Base-by-base conservation (phyloP, 2,888 invertebrate genomes). In the Dromius quadrimaculatus region DNA sequence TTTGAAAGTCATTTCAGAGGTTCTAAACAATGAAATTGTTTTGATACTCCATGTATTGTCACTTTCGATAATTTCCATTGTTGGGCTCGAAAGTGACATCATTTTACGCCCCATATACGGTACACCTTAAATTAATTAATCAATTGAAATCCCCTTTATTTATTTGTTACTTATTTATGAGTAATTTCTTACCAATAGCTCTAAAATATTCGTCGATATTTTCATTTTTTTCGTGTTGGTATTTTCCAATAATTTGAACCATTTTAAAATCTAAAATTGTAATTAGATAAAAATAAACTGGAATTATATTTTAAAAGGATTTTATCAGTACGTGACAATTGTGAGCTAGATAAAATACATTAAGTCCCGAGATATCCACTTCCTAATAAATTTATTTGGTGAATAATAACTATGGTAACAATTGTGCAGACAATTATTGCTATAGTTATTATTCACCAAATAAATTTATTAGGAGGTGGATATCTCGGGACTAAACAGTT, bases 101-200 rank as follows among this genome's bases (percentile, higher is more conserved):
- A 90, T 87, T 83, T 88, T 89, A 72, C 90, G 83, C 0, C 87
- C 86, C 77, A 90, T 82, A 74, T 84, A 90, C 38, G 89, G 89
- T 0, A 90, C 88, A 74, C 89, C 90, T 89, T 72, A 75, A 79
- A 69, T 61, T 54, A 38, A 41, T 41, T 20, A 32, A 43, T 20
- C n/a, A 65, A 66, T 36, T 15, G n/a, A n/a, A n/a, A n/a, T n/a
- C n/a, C n/a, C n/a, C n/a, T n/a, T n/a, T n/a, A 47, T 4, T 9
- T 32, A 3, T 22, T 15, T 63, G 50, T 63, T 57, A 59, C 15
- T 22, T 20, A 36, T 66, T 62, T 62, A 11, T 57, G 6, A 50
- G 22, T 45, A 62, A 19, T 61, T 32, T 43, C 85, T 79, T 81
- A 89, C 89, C 89, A 73, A 88, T 81, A 62, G 86, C 86, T 77